Conservation (phyloP, 1,140 invertebrate species). For the Saccostrea glomerata region DNA sequence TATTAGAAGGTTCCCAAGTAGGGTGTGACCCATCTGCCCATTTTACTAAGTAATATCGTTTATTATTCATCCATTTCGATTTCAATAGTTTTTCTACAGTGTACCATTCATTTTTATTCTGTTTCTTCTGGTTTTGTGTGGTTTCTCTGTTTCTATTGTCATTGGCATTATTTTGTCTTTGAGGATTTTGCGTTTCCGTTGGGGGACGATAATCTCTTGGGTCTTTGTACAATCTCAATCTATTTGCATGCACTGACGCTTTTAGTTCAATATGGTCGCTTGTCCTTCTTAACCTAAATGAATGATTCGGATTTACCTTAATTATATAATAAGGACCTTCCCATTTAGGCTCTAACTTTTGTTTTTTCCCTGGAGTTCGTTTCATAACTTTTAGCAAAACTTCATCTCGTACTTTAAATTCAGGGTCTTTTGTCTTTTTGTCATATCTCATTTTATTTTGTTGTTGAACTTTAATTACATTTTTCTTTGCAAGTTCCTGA, state of each 20-base stretch:
- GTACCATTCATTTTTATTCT: too few relatives aligned
- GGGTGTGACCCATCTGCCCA: too few relatives aligned
- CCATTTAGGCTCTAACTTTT: background rate
- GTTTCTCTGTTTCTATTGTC: too few relatives aligned
- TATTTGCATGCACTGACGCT: background rate
- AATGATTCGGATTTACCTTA: background rate
- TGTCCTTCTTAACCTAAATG: background rate
- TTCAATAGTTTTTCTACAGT: background rate
- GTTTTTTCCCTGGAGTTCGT: background rate
- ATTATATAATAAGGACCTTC: slow-evolving; percentile 8
- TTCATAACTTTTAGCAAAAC: slow-evolving; percentile 45
- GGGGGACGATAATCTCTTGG: background rate
- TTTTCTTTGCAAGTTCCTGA: background rate
- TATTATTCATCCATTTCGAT: too few relatives aligned
- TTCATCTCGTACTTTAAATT: slow-evolving; percentile 44
- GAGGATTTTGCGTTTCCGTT: too few relatives aligned
- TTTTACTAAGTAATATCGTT: background rate
- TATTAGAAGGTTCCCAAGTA: too few relatives aligned
- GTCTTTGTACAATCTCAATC: background rate
- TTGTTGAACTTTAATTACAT: background rate
- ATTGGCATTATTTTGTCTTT: too few relatives aligned
- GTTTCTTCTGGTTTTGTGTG: too few relatives aligned
- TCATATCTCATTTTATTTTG: slow-evolving; percentile 42
- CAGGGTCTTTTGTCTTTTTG: slow-evolving; percentile 39
- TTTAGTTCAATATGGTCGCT: background rate